These are phyloP conservation scores for Erebia ligea DNA, from an alignment of 2,888 invertebrate genomes.

Conservation along the genomic window DNA sequence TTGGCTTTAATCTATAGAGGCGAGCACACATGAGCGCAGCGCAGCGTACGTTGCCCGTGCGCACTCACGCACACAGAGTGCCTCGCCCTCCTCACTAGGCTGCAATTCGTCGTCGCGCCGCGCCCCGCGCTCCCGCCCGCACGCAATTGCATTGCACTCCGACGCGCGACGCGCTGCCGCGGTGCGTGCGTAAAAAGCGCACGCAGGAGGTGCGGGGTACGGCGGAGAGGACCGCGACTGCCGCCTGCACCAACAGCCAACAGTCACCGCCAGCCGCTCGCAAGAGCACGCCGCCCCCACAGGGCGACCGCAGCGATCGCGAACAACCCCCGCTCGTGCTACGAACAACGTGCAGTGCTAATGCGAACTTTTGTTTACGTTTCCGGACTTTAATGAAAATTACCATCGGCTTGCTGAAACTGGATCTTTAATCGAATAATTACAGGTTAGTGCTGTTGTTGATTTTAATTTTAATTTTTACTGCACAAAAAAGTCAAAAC, in stretches of 20 bases:
- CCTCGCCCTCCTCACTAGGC: slow-evolving; percentile 74
- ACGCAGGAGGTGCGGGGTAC: slow-evolving; percentile 74
- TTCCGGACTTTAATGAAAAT: slow-evolving; percentile 40
- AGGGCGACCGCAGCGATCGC: slow-evolving; percentile 60
- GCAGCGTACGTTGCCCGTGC: slow-evolving; percentile 56
- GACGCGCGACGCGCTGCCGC: slow-evolving; percentile 52
- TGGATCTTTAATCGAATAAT: slow-evolving; percentile 51
- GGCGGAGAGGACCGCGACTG: slow-evolving; percentile 60
- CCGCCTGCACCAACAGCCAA: slow-evolving; percentile 64
- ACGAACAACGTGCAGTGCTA: slow-evolving; percentile 70
- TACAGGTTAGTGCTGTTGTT: slow-evolving; percentile 50
- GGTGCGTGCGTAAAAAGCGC: slow-evolving; percentile 82
- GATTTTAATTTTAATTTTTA: slow-evolving; percentile 36
- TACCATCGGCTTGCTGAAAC: slow-evolving; percentile 42
- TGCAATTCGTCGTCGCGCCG: slow-evolving; percentile 75
- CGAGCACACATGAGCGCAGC: slow-evolving; percentile 46
- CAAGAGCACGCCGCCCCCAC: slow-evolving; percentile 78
- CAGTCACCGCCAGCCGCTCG: slow-evolving; percentile 79
- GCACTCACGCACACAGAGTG: slow-evolving; percentile 73
- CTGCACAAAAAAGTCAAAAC: slow-evolving; percentile 17
- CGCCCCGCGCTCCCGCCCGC: slow-evolving; percentile 66
- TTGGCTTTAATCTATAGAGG: slow-evolving; percentile 71
- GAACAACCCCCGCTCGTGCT: slow-evolving; percentile 70
- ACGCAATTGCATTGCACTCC: slow-evolving; percentile 82
- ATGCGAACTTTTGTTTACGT: slow-evolving; percentile 55